Base-by-base conservation (phyloP, 2,113 vertebrate genomes). In the Periophthalmodon schlosseri region DNA sequence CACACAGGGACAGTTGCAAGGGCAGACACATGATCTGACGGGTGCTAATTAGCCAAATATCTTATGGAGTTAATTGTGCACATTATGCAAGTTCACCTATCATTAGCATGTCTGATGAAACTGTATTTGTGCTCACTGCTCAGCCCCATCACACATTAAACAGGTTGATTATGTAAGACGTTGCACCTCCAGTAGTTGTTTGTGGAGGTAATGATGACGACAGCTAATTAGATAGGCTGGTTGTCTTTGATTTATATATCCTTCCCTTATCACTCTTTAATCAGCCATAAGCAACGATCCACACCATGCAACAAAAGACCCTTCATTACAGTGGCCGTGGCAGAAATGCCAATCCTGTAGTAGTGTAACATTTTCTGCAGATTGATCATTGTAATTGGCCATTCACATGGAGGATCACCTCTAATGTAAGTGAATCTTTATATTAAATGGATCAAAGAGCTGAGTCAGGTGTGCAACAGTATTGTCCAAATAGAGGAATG, bases 231-330 rank as follows among this genome's bases (percentile, higher is more conserved):
- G 84, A 83, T 70, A 80, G 83, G 84, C 89, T 92, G 88, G 80
- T 88, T 88, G 84, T 91, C 88, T 89, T 90, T 93, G 92, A 93
- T 93, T 91, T 89, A 91, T 88, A 84, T 74, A 86, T 85, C 84
- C 83, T 77, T 78, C 84, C 76, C 83, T 44, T 81, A 91, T 90
- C 82, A 85, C 81, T 87, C 81, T 69, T 90, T 91, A 90, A 93
- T 93, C 88, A 88, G 84, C 85, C 83, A 76, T 79, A 84, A 88
- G 84, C 90, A 89, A 86, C 81, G 88, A 91, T 91, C 89, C 84
- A 73, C 88, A 75, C 89, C 84, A 72, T 89, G 73, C 81, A 87
- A 89, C 84, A 83, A 78, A 76, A 70, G 73, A 80, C 69, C 68
- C 91, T 90, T 92, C 91, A 93, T 93, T 93, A 92, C 83, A 72